Conservation (phyloP, 2,797 vertebrate species). For the Hipposideros larvatus region DNA sequence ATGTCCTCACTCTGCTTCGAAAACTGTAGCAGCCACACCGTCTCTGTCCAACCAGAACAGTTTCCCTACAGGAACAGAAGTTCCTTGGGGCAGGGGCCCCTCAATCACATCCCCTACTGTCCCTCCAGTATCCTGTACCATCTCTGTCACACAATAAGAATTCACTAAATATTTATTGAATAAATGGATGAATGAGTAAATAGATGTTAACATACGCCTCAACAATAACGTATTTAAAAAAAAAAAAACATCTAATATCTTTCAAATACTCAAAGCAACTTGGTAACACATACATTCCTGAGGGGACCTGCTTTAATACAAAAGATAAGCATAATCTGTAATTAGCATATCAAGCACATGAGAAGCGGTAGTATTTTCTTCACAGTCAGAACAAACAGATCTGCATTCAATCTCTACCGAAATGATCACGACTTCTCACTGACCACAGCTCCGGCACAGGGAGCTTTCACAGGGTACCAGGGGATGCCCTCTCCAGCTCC, state of each 20-base stretch:
- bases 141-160: neutral
- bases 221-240: conserved; percentile 4
- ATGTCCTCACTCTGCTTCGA: neutral
- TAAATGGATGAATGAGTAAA: conserved; percentile 52
- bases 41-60: neutral
- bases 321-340: conserved; percentile 55
- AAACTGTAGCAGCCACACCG: neutral
- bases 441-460: neutral
- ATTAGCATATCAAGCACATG: conserved; percentile 71
- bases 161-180: conserved; percentile 58
- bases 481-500: neutral
- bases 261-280: conserved; percentile 47
- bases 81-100: neutral
- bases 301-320: conserved; percentile 62
- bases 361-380: conserved; percentile 45
- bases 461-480: neutral
- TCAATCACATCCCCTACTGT: neutral
- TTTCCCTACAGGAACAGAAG: neutral
- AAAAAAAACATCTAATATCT: conserved; percentile 53
- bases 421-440: neutral
- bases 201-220: conserved; percentile 16
- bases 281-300: conserved; percentile 56
- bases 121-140: neutral
- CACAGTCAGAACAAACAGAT: conserved; percentile 48
- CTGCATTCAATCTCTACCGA: neutral